Base-by-base conservation (phyloP, 2,888 invertebrate species). In the Trissolcus japonicus region DNA sequence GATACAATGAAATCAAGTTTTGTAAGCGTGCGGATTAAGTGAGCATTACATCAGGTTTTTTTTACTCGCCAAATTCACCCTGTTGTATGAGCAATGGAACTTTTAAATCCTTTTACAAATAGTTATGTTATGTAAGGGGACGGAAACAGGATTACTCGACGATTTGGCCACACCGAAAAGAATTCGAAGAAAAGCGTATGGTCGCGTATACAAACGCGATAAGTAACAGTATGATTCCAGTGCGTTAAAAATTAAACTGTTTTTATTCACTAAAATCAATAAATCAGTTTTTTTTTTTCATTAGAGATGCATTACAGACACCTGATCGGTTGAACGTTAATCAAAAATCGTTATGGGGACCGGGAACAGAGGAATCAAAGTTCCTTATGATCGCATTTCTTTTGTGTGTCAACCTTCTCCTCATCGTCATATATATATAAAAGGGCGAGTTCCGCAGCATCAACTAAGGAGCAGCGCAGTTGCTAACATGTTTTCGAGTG, bases 61-160 rank as follows among this genome's bases (percentile, higher is more conserved):
- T 48, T 61, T 56, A 48, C 51, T 41, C 40, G 46, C 43, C 57
- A 48, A 65, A 71, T 66, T 54, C 53, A 41, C 66, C 76, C 76
- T 17, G 48, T 61, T 43, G 60, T 60, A 35, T 48, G 46, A 62
- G 66, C 60, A 55, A 62, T 69, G 61, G 51, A 65, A 75, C 65
- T 69, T 76, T 76, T 76, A 65, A 69, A 76, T 76, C 76, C 75
- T 69, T 69, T 76, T 65, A 69, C 65, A 65, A 69, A 76, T 65
- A 69, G 75, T 69, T 63, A 54, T 60, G 46, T 68, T 59, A 60
- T n/a, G 46, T 50, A 54, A 63, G 63, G 75, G 68, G 68, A 55
- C 67, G 62, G n/a, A 51, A 69, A 69, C 75, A 60, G 69, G 75
- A 63, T 76, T 63, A 68, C 54, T 68, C 53, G 25, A 56, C 35